Evolutionary conservation across 2,113 vertebrate genomes (phyloP), one percentile per base, ranked within the genome.

Genomic region (Perognathus longimembris): DNA sequence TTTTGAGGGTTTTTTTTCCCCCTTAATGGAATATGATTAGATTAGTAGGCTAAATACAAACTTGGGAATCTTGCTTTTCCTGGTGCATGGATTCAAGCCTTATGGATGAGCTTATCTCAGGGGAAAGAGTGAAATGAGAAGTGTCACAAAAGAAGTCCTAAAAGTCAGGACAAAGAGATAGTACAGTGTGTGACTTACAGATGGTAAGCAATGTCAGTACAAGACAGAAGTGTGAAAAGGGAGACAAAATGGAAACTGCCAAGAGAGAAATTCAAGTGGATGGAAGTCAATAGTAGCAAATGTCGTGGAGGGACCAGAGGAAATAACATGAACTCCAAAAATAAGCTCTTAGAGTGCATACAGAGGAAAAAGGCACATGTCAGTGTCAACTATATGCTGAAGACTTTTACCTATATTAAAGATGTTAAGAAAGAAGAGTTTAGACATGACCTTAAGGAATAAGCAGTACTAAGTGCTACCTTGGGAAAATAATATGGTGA

Each of bases 201-300:
- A 45, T 77, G 63, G 32, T 88, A 89, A 80, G 40, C 59, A 83
- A 57, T 83, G 26, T 63, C 32, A 40, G 3, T 18, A 8, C 38
- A 71, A 90, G 40, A 63, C 34, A 80, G 54, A 95, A 84, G 86
- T 87, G 63, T 61, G 38, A 78, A 64, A 76, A 54, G 26, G 81
- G 42, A 67, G 32, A 45, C 26, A 88, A 36, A 5, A 40, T 10
- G 34, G 28, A 67, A 90, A 50, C 36, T 36, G 32, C 54, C 70
- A 92, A 85, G 34, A 32, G 59, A 92, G 36, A 92, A 77, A 80
- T 84, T 74, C 36, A 75, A 64, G 7, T 34, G n/a, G 32, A 8
- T 42, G 9, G n/a, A 91, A 67, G 21, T 86, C n/a, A 71, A 69
- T 6, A 54, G n/a, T 83, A 50, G 50, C 64, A 67, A 83, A 86